Evolutionary conservation across 2,888 invertebrate species (phyloP), one percentile per base, ranked within the genome.

Genomic region (Ochropleura plecta): DNA sequence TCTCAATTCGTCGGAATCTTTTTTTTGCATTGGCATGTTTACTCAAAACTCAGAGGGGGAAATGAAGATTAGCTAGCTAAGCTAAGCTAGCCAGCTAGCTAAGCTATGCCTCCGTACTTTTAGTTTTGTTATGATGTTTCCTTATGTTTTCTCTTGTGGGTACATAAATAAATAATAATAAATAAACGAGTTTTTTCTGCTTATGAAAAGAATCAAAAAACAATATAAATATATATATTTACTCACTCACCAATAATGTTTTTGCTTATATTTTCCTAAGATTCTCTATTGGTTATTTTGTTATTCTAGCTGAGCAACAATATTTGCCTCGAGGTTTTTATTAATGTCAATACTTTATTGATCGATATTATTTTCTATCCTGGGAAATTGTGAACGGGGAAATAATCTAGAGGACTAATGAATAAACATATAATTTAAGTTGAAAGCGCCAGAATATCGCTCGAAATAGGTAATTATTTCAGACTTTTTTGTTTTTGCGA

Each of bases 251-350:
- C 46, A 51, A 67, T 67, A 18, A 40, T 14, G 3, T 48, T 62
- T 12, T 46, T 16, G 49, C 51, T 10, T 20, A 5, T 30, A 69
- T 77, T 53, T 75, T 59, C 18, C 30, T n/a, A 46, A 40, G 18
- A 59, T 30, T 12, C 30, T 51, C 0, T 8, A 7, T 75, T 49
- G 40, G 10, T 46, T 67, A 40, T 51, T 42, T 53, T 62, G 16
- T 76, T 76, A 55, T 55, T 55, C 6, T 49, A 53, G 18, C 10
- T 1, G 1, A 30, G 14, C 12, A 70, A 40, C 16, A 55, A 70
- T 30, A 55, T 48, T 55, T 14, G 20, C 8, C 6, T n/a, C n/a
- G 18, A 9, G n/a, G 0, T 30, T 8, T 46, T 46, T 62, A 53
- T 14, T 46, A n/a, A 1, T 72, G 2, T 76, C 18, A 18, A 30